Percentiles rank a stretch among this genome's conserved stretches.
Conservation (phyloP, 2,888 invertebrate genomes). For the Dilophus febrilis region DNA sequence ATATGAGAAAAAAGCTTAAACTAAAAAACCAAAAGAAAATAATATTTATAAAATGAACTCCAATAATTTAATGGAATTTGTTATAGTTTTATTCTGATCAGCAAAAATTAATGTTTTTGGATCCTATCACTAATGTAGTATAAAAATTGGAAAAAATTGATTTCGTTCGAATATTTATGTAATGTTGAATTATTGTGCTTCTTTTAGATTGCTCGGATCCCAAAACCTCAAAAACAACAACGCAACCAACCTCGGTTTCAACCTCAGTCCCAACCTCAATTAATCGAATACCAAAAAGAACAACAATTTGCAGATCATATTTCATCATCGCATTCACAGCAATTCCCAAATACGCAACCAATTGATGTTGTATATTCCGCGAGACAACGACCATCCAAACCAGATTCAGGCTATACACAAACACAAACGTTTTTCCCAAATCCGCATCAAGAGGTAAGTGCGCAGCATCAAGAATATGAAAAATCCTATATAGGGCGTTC, state of each 20-base stretch:
- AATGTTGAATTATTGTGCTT: conserved; percentile 1
- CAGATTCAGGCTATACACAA: conserved; percentile 26
- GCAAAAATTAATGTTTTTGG: too few relatives aligned
- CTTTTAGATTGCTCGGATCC: conserved; percentile 13
- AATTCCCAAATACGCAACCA: conserved; percentile 23
- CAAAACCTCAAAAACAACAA: conserved; percentile 19
- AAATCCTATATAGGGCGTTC: conserved; percentile 9
- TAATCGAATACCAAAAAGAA: conserved; percentile 12
- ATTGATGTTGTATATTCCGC: conserved; percentile 27
- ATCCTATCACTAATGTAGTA: too few relatives aligned
- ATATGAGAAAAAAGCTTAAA: too few relatives aligned
- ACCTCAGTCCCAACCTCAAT: conserved; percentile 15
- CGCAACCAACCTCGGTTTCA: conserved; percentile 25
- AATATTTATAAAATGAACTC: too few relatives aligned
- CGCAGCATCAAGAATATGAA: too few relatives aligned
- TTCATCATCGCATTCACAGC: conserved; percentile 22
- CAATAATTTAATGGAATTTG: too few relatives aligned
- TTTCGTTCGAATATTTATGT: too few relatives aligned
- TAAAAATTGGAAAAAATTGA: too few relatives aligned
- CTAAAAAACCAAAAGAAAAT: too few relatives aligned
- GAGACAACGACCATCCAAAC: conserved; percentile 23
- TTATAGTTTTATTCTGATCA: too few relatives aligned
- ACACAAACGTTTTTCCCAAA: conserved; percentile 23
- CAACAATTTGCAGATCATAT: conserved; percentile 8
- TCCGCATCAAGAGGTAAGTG: conserved; percentile 21